Evolutionary conservation across 2,888 invertebrate species (phyloP).

Genomic region (Lasioglossum morio): DNA sequence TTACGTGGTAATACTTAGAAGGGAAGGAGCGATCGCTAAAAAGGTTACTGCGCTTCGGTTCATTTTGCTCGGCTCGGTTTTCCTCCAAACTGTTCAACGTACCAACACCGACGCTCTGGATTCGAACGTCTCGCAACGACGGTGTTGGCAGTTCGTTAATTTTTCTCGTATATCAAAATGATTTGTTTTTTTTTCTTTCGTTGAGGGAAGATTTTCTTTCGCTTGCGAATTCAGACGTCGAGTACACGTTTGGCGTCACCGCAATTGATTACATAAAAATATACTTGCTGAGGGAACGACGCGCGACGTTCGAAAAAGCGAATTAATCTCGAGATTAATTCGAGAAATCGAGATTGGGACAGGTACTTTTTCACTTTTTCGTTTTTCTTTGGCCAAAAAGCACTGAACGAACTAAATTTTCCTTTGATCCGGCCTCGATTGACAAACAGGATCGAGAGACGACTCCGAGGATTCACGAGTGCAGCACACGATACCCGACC

Average conservation of each 20-base stretch:
- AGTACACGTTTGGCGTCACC: conserved; percentile 20
- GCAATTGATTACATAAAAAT: conserved; percentile 52
- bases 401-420: neutral
- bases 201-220: neutral
- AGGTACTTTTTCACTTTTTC: conserved; percentile 43
- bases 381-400: neutral
- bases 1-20: conserved; percentile 82
- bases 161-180: neutral
- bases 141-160: neutral
- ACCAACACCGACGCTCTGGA: neutral
- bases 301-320: conserved; percentile 33
- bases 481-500: neutral
- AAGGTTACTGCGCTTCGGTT: conserved; percentile 79
- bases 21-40: conserved; percentile 75
- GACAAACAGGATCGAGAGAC: neutral
- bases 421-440: neutral
- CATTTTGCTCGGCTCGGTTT: conserved; percentile 66
- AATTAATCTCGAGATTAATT: conserved; percentile 35
- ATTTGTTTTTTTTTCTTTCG: neutral
- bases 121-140: neutral
- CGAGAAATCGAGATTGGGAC: conserved; percentile 41
- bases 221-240: conserved; percentile 21
- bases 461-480: neutral
- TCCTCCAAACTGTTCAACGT: conserved; percentile 20
- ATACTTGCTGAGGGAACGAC: conserved; percentile 38